Conservation (phyloP, 2,888 invertebrate species). For the Euzophera pinguis region DNA sequence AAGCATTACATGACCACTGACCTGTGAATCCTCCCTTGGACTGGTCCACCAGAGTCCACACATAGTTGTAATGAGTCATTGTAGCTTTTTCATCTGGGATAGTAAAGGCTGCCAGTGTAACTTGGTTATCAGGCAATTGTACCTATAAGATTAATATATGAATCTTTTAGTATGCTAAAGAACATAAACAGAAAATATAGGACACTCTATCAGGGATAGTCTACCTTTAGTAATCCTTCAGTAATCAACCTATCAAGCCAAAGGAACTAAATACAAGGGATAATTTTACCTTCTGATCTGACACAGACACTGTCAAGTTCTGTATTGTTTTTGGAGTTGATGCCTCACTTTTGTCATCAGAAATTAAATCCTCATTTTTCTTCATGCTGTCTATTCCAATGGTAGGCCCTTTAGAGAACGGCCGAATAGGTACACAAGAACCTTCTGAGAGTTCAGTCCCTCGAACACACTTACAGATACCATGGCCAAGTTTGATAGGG, state of each 20-base stretch:
- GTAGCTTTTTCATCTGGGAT: constrained; percentile 86
- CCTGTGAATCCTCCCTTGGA: constrained; percentile 87
- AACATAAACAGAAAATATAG: too few relatives aligned
- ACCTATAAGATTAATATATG: constrained; percentile 42
- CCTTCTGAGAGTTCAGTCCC: constrained; percentile 77
- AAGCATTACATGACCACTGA: constrained; percentile 21
- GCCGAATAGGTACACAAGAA: constrained; percentile 50
- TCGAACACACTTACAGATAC: constrained; percentile 85
- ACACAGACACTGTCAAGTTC: constrained; percentile 85
- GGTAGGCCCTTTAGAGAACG: constrained; percentile 65
- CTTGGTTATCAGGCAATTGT: constrained; percentile 90
- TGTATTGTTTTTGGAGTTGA: constrained; percentile 77
- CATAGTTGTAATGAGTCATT: constrained; percentile 89
- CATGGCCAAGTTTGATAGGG: constrained; percentile 72
- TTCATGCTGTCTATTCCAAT: constrained; percentile 53
- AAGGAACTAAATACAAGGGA: too few relatives aligned
- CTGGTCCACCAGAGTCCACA: constrained; percentile 92
- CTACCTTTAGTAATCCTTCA: too few relatives aligned
- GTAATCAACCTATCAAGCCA: too few relatives aligned
- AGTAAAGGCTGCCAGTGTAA: constrained; percentile 89
- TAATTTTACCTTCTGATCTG: constrained; percentile 88
- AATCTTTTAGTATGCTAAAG: too few relatives aligned
- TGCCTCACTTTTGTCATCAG: constrained; percentile 51
- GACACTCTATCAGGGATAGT: too few relatives aligned
- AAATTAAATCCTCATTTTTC: constrained; percentile 43